Base-by-base conservation (phyloP, 2,888 invertebrate genomes). In the Macrosiphum euphorbiae region DNA sequence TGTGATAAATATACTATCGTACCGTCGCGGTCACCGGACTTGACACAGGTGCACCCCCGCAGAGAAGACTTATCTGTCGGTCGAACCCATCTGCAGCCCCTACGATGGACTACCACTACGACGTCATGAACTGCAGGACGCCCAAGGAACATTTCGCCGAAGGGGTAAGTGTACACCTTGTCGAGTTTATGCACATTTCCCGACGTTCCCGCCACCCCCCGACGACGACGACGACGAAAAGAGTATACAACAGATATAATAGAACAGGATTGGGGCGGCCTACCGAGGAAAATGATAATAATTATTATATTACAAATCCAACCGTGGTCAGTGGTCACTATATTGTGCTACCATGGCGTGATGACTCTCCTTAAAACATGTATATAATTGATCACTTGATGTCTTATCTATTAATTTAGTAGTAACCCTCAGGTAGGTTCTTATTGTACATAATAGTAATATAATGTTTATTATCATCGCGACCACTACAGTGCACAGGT, bases 71-170 rank as follows among this genome's bases (percentile, higher is more conserved):
- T 35, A 16, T 67, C 1, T 44, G 24, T 52, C 67, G 67, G 67
- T 35, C 35, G 16, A 67, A 67, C n/a, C n/a, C n/a, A 20, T 67
- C 26, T 67, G 67, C 55, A 55, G 24, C 20, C 28, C n/a, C 47
- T 13, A n/a, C 58, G 44, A 91, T 84, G 91, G 92, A 92, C 11
- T 67, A 78, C 52, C 50, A 78, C 16, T 78, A 92, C 52, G 92
- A 93, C 58, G 90, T 94, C 11, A 90, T 90, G 94, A 94, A 85
- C 90, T 94, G 47, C 86, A 90, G 94, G 44, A 94, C 94, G 8
- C 94, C 94, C 41, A 94, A 90, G 61, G 94, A 94, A 90, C 61
- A 86, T 28, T 94, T 94, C 26, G 24, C 90, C 67, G 94, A 94
- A 50, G 67, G 94, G 86, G 94, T 94, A 52, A 94, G 94, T 67